Base-by-base conservation (phyloP, 1,140 invertebrate genomes). In the Nephila pilipes region DNA sequence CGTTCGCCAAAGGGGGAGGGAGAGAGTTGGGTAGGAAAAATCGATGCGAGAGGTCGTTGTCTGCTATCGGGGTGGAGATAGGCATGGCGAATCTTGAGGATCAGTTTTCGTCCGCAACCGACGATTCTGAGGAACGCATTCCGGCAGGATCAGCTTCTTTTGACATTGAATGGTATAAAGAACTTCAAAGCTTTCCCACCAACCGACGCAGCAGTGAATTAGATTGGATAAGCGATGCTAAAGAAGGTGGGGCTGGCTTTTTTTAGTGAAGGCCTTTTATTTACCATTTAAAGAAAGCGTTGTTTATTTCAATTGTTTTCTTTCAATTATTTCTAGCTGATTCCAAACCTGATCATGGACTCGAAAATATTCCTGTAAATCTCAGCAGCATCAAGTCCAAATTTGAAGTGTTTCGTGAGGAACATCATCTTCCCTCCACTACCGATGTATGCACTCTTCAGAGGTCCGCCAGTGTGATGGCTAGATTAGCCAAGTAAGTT, bases 281-380 rank as follows among this genome's bases (percentile, higher is more conserved):
- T n/a, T n/a, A 12, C 63, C 63, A 18, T 2, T 83, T 55, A n/a
- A 29, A 8, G 81, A 32, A 22, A 22, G 46, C 46, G 0, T 46
- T 22, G 25, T 83, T 54, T 32, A 5, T 60, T 75, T 75, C 29
- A 32, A 54, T 25, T 83, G 16, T 36, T 4, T 46, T 3, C 1
- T 85, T 55, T 93, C 54, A 91, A 94, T 94, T 83, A 94, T 96
- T 38, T 95, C 36, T 95, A 98, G 98, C 97, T 85, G 98, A 97
- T 94, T 97, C 98, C 95, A 98, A 98, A 95, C 97, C 98, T n/a
- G 97, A 98, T 95, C 96, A 98, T 60, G 98, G 98, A 36, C 96
- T 98, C 32, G 97, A 98, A 94, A 98, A 98, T 95, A 95, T 98
- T 75, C 97, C 94, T 57, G 79, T 94, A 22, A 93, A 94, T 85